Base-by-base conservation (phyloP, 92 coral and sea anemone genomes). In the Epizoanthus illoricatus region DNA sequence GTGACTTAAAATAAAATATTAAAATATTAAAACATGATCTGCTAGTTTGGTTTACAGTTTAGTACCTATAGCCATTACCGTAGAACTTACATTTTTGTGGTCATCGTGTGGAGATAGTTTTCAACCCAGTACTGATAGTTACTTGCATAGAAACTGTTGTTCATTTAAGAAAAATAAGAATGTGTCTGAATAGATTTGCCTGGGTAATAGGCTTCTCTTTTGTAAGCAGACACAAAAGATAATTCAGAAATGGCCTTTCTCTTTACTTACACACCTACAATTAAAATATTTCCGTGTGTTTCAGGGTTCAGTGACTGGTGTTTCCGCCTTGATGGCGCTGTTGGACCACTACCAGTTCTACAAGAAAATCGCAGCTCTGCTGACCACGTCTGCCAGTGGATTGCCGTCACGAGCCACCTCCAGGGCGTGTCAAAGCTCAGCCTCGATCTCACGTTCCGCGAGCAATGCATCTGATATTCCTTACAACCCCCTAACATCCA, bases 341-440 rank as follows among this genome's bases (percentile, higher is more conserved):
- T 85, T 97, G 40, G 94, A 91, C 9, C 97, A 97, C 60, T 86
- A 84, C 92, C 88, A 90, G 86, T 97, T 97, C 88, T 92, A 91
- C 88, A 81, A 78, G 74, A 87, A 92, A 67, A 55, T 93, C 16
- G 84, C 85, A 39, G 76, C 88, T 28, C 84, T 97, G 69, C 83
- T 97, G 7, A 80, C 89, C 12, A 90, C 65, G 81, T 63, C 91
- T 57, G 58, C 90, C 3, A 71, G 75, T 7, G 84, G 87, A 39
- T 60, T 85, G 9, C 81, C 86, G 5, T 81, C 87, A 40, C 85
- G 94, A 47, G 88, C 93, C 39, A 89, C 93, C 69, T 91, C 93
- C 39, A 86, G 92, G 74, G 98, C 95, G 28, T 94, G 99, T 63
- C 97, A 91, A 74, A 92, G 98, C 80, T 84, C 98, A 15, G 95